Base-by-base conservation (phyloP, 2,113 vertebrate species). In the Tinamus guttatus region DNA sequence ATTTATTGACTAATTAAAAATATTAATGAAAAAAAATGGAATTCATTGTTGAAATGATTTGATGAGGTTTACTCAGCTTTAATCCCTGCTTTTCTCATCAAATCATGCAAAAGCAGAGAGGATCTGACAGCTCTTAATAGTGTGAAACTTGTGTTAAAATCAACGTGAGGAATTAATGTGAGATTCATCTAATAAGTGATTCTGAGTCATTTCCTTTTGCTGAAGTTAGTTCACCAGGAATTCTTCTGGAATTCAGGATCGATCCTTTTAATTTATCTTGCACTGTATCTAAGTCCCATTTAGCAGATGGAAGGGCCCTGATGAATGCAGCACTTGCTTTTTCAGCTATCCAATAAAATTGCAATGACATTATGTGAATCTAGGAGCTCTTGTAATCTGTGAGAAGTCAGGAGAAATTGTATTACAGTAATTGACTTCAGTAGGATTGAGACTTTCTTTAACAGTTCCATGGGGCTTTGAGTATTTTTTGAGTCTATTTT, bases 401-500 rank as follows among this genome's bases (percentile, higher is more conserved):
- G 86, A 95, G 81, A 91, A 95, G 65, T 76, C 71, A 45, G 60
- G 67, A 90, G 81, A 97, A 97, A 96, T 95, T 93, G 77, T 93
- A 87, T 95, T 94, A 49, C 59, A 63, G 89, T 95, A 96, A 96
- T 95, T 97, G 82, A 95, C 94, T 96, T 95, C 81, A 65, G 76
- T 90, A 94, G 78, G 79, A 94, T 76, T 0, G 25, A 92, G 91
- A 58, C 27, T 87, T 89, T 87, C 94, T 77, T 87, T 52, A 70
- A 89, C 70, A 90, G 85, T 95, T 95, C 89, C 87, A 8, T 28
- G 43, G 79, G 74, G 92, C 21, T 96, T 95, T 94, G 83, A 81
- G 71, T 76, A 88, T 87, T 96, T 96, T 89, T 81, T 38, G 87
- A 89, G 82, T 76, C 95, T 97, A 96, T 95, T 97, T 96, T 96